These are phyloP conservation scores for Acridotheres tristis DNA, from an alignment of 2,797 vertebrate species.

Conservation along the genomic window DNA sequence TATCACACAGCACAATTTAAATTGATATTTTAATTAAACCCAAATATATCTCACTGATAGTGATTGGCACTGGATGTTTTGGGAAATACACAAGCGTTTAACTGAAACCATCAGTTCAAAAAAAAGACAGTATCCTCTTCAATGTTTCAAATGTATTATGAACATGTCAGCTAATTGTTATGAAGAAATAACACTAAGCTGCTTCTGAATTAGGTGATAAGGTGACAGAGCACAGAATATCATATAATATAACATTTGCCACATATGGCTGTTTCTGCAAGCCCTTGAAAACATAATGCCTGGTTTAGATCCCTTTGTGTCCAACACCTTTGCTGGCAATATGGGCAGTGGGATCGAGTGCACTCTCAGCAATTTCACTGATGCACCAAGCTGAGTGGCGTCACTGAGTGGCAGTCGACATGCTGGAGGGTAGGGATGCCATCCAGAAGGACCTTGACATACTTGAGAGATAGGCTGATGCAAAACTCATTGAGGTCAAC, in stretches of 20 bases:
- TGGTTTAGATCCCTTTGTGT: background rate
- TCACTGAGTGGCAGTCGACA: background rate
- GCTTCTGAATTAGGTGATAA: background rate
- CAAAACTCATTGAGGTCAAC: background rate
- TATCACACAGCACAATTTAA: background rate
- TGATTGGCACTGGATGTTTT: background rate
- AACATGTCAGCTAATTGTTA: background rate
- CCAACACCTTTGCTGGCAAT: background rate
- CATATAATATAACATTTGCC: background rate
- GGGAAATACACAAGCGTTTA: background rate
- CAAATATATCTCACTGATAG: background rate
- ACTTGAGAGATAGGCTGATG: background rate
- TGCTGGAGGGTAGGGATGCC: background rate
- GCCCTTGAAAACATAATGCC: background rate
- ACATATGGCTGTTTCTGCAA: background rate
- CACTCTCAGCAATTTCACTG: background rate
- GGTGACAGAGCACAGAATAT: background rate
- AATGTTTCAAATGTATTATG: background rate
- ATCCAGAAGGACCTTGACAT: background rate
- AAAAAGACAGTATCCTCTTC: background rate
- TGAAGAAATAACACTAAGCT: background rate
- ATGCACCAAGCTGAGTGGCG: background rate
- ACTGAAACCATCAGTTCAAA: background rate
- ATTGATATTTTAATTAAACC: conserved; percentile 40
- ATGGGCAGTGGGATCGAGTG: background rate